Evolutionary conservation across 2,797 vertebrate species (phyloP).

Genomic region (Gambusia yucatana): DNA sequence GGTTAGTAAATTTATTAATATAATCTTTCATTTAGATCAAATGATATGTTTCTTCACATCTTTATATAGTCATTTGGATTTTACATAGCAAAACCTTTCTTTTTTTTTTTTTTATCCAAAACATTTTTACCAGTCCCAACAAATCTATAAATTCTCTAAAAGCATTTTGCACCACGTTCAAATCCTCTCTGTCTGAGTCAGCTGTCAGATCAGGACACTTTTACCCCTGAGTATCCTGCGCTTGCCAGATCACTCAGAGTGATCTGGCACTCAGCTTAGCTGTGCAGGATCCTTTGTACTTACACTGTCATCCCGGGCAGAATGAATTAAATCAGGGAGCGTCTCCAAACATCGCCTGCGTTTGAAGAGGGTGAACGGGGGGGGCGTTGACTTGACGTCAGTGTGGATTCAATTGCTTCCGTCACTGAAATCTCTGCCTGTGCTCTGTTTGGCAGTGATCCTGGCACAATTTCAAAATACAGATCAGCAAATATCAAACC

Average conservation of each 20-base stretch:
- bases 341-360: constrained; percentile 39
- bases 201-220: constrained; percentile 48
- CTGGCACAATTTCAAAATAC: constrained; percentile 65
- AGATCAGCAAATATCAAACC: constrained; percentile 14
- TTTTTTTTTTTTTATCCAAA: constrained; percentile 10
- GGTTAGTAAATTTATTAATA: constrained; percentile 65
- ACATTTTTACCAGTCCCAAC: constrained; percentile 19
- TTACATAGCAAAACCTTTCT: constrained; percentile 47
- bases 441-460: constrained; percentile 42
- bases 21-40: constrained; percentile 39
- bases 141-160: constrained; percentile 50
- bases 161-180: constrained; percentile 13
- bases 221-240: constrained; percentile 31
- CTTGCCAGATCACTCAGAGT: constrained; percentile 37
- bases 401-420: constrained; percentile 59
- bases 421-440: constrained; percentile 43
- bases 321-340: constrained; percentile 32
- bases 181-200: constrained; percentile 19
- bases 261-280: constrained; percentile 24
- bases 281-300: constrained; percentile 59
- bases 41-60: constrained; percentile 38
- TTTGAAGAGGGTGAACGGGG: constrained; percentile 13
- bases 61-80: constrained; percentile 50
- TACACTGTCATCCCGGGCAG: constrained; percentile 35
- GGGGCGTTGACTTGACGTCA: constrained; percentile 64